A percentile compares a stretch with the other conserved stretches of the same genome.
Conservation (phyloP, 2,888 invertebrate species). For the Apodemia mormo region DNA sequence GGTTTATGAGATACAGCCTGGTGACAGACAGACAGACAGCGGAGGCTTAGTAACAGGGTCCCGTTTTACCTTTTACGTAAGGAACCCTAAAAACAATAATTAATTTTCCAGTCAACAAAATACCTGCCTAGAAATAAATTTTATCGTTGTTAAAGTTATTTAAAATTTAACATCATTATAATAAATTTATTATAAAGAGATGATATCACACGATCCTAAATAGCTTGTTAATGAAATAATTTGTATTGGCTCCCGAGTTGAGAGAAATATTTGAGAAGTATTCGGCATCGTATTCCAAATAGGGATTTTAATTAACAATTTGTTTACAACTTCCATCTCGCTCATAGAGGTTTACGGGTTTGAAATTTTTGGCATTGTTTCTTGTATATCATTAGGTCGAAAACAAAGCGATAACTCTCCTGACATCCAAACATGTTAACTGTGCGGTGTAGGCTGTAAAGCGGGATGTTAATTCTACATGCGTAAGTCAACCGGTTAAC, state of each 20-base stretch:
- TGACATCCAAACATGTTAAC: too few species aligned
- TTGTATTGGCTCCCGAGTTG: slow-evolving; percentile 58
- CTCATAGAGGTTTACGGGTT: too few species aligned
- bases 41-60: too few species aligned
- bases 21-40: too few species aligned
- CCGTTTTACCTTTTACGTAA: too few species aligned
- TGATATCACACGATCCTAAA: slow-evolving; percentile 57
- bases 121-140: neutral
- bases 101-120: neutral
- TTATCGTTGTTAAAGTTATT: neutral
- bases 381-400: too few species aligned
- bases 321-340: slow-evolving; percentile 6
- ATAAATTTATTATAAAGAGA: slow-evolving; percentile 63
- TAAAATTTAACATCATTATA: slow-evolving; percentile 50
- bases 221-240: slow-evolving; percentile 65
- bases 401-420: too few species aligned
- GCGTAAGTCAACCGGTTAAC: too few species aligned
- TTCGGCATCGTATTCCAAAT: slow-evolving; percentile 47
- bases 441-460: too few species aligned
- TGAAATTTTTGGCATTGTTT: too few species aligned
- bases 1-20: too few species aligned
- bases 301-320: slow-evolving; percentile 63
- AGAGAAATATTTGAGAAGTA: slow-evolving; percentile 50
- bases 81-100: neutral
- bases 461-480: too few species aligned